These are phyloP conservation scores for Cyrtorhinus lividipennis DNA, from an alignment of 1,140 invertebrate genomes.

Conservation along the genomic window DNA sequence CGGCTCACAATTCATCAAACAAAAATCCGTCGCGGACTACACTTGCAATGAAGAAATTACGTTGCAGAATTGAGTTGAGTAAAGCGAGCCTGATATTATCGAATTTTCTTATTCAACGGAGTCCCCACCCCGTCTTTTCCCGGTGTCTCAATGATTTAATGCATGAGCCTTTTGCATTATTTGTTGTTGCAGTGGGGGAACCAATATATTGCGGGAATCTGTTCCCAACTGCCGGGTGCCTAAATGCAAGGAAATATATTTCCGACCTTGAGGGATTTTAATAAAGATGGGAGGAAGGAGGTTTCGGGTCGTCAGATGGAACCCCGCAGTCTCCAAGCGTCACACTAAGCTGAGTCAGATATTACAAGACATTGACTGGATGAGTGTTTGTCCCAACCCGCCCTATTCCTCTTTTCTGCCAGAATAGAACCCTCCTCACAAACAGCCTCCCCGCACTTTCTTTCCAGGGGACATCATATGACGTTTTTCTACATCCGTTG, in stretches of 20 bases:
- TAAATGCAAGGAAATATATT: not conserved
- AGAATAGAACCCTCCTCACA: not conserved
- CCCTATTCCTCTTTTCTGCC: too few relatives aligned
- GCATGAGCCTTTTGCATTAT: too few relatives aligned
- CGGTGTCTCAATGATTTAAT: too few relatives aligned
- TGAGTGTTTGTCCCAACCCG: conserved; percentile 6
- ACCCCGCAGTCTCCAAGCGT: not conserved
- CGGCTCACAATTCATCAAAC: too few relatives aligned
- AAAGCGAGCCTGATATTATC: too few relatives aligned
- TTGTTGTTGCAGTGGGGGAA: not conserved
- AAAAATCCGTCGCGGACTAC: too few relatives aligned
- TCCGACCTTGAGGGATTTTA: conserved; percentile 5
- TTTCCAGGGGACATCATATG: not conserved
- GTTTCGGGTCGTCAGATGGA: not conserved
- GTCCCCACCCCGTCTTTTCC: too few relatives aligned
- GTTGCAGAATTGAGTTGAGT: too few relatives aligned
- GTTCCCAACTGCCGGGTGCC: not conserved
- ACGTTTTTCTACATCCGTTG: conserved; percentile 10
- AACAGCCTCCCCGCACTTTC: not conserved
- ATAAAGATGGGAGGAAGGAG: conserved; percentile 1
- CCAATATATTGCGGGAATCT: not conserved
- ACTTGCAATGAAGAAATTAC: too few relatives aligned
- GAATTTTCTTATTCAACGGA: too few relatives aligned
- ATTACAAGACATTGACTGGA: conserved; percentile 14
- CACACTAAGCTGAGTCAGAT: conserved; percentile 12